Evolutionary conservation across 2,888 invertebrate species (phyloP).

Genomic region (Heteropelma amictum): DNA sequence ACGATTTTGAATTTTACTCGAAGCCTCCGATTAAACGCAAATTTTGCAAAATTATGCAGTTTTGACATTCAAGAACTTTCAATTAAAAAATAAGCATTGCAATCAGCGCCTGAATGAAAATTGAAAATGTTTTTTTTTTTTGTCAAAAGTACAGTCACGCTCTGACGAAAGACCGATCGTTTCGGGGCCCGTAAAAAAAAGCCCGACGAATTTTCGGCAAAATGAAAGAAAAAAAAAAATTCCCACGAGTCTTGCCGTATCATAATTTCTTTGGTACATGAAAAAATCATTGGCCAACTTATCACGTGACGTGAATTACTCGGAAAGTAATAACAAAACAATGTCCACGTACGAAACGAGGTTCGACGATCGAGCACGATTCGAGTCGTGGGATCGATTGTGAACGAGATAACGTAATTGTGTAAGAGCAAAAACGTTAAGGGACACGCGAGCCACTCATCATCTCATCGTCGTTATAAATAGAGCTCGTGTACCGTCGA

Average conservation of each 20-base stretch:
- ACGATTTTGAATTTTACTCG: too few relatives aligned
- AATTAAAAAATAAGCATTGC: too few relatives aligned
- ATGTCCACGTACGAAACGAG: background rate
- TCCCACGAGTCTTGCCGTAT: background rate
- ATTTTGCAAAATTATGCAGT: background rate
- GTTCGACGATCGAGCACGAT: background rate
- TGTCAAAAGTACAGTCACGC: background rate
- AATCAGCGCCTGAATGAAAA: too few relatives aligned
- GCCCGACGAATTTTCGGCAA: background rate
- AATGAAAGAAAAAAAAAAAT: background rate
- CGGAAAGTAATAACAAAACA: background rate
- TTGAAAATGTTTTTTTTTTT: too few relatives aligned
- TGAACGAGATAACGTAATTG: constrained; percentile 39
- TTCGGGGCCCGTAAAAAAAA: background rate
- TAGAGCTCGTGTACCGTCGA: constrained; percentile 46
- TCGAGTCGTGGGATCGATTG: constrained; percentile 5
- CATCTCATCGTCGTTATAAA: constrained; percentile 39
- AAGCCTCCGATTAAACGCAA: background rate
- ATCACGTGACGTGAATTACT: too few relatives aligned
- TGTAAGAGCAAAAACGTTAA: constrained; percentile 25
- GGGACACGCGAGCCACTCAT: constrained; percentile 29
- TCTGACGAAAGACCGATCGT: background rate
- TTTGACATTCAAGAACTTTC: too few relatives aligned
- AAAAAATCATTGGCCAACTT: background rate
- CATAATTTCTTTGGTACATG: too few relatives aligned